phyloP scores from a whole-genome alignment of 2,113 vertebrate species.

The Lucifuga dentata region DNA sequence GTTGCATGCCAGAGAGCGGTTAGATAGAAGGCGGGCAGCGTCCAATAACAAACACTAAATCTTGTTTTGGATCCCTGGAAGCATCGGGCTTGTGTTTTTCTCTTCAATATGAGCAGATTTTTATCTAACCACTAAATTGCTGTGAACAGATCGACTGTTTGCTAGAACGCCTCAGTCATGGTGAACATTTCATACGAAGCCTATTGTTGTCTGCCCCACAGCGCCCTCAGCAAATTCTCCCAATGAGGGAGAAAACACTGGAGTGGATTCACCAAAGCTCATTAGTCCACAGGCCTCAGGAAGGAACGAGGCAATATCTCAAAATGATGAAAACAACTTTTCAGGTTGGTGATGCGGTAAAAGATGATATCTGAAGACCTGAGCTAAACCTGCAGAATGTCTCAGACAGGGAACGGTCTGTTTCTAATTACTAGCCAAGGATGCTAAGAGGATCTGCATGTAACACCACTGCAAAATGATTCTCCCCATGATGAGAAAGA shows the following conservation, averaged over 20 bases:
- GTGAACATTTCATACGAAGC: slow-evolving; percentile 73
- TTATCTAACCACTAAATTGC: slow-evolving; percentile 65
- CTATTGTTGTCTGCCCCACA: slow-evolving; percentile 70
- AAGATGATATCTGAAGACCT: slow-evolving; percentile 62
- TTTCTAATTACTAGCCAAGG: slow-evolving; percentile 51
- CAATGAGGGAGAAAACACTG: slow-evolving; percentile 60
- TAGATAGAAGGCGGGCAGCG: slow-evolving; percentile 43
- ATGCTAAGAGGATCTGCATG: slow-evolving; percentile 44
- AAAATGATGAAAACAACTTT: slow-evolving; percentile 70
- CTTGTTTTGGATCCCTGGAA: slow-evolving; percentile 61
- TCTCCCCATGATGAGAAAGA: slow-evolving; percentile 17
- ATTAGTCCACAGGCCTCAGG: slow-evolving; percentile 66
- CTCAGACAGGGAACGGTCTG: slow-evolving; percentile 51
- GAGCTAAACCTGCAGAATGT: slow-evolving; percentile 68
- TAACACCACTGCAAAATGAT: slow-evolving; percentile 32
- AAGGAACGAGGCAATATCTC: slow-evolving; percentile 72
- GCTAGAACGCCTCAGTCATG: slow-evolving; percentile 59
- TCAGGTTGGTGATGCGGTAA: slow-evolving; percentile 34
- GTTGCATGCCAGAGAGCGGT: slow-evolving; percentile 43
- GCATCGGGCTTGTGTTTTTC: slow-evolving; percentile 34
- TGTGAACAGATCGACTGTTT: slow-evolving; percentile 45
- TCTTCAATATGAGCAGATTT: slow-evolving; percentile 48
- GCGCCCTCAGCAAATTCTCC: slow-evolving; percentile 63
- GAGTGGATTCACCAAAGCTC: slow-evolving; percentile 63
- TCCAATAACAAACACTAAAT: slow-evolving; percentile 59